phyloP scores from a whole-genome alignment of 92 coral and sea anemone species.

The Diadumene lineata region DNA sequence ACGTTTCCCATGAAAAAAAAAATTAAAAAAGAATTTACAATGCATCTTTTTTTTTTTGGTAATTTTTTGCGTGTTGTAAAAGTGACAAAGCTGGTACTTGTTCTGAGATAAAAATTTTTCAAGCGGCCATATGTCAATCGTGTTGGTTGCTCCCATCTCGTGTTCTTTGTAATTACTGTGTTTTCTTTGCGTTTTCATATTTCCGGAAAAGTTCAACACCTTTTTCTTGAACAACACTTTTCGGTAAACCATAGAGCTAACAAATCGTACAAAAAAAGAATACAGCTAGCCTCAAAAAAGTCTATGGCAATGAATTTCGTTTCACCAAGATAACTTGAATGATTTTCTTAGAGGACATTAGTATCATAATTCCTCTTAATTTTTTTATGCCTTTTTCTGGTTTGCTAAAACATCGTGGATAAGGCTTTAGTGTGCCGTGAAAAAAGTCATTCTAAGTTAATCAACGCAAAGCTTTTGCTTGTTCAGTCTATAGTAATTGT shows the following conservation, averaged over 20 bases:
- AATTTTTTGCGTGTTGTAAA: not conserved
- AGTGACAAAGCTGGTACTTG: not conserved
- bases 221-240: constrained; percentile 61
- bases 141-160: constrained; percentile 7
- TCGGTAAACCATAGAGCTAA: constrained; percentile 60
- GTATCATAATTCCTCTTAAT: too few relatives aligned
- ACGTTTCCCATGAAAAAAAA: too few relatives aligned
- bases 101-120: not conserved
- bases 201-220: constrained; percentile 86
- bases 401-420: too few relatives aligned
- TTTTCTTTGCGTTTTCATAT: constrained; percentile 51
- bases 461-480: constrained; percentile 54
- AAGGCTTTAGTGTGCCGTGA: too few relatives aligned
- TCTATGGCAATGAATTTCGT: too few relatives aligned
- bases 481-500: constrained; percentile 17
- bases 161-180: constrained; percentile 43
- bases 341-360: too few relatives aligned
- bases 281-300: too few relatives aligned
- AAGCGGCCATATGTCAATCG: constrained; percentile 9
- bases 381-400: too few relatives aligned
- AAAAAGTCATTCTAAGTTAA: too few relatives aligned
- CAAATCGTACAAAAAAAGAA: constrained; percentile 50
- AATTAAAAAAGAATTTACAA: too few relatives aligned
- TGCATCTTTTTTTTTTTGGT: too few relatives aligned
- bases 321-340: too few relatives aligned